phyloP scores from a whole-genome alignment of 35 echinoderm and acorn worm genomes.

The Eucidaris tribuloides region DNA sequence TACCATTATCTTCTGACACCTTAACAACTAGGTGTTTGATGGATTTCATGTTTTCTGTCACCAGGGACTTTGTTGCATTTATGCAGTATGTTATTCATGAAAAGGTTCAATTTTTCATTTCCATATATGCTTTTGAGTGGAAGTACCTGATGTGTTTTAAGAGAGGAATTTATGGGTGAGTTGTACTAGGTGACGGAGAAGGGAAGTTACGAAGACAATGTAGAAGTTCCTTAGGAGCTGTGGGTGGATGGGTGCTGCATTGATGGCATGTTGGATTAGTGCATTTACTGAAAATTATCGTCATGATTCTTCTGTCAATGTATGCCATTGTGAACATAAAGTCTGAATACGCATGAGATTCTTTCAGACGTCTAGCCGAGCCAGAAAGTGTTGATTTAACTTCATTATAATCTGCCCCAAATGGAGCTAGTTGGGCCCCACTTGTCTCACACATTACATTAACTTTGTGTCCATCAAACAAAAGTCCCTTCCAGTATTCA shows the following conservation, averaged over 20 bases:
- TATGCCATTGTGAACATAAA: background rate
- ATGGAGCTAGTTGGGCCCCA: background rate
- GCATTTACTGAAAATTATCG: slow-evolving; percentile 23
- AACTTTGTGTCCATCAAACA: background rate
- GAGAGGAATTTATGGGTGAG: too few relatives aligned
- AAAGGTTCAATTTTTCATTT: too few relatives aligned
- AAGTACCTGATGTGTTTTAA: too few relatives aligned
- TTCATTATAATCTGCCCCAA: background rate
- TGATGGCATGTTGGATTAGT: slow-evolving; percentile 15
- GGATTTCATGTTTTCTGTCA: too few relatives aligned
- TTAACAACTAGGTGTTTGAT: too few relatives aligned
- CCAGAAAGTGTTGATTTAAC: background rate
- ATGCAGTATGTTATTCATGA: too few relatives aligned
- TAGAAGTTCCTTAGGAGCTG: background rate
- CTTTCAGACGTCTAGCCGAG: background rate
- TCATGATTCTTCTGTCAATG: background rate
- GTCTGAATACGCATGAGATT: background rate
- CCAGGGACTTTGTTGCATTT: too few relatives aligned
- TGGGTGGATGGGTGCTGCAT: background rate
- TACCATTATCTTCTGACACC: too few relatives aligned
- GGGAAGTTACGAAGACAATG: slow-evolving; percentile 9
- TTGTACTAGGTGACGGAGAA: background rate
- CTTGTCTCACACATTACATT: background rate
- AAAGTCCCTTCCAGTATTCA: background rate
- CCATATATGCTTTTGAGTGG: too few relatives aligned